These are phyloP conservation scores for Odontothrips loti DNA, from an alignment of 2,888 invertebrate species.

Conservation along the genomic window DNA sequence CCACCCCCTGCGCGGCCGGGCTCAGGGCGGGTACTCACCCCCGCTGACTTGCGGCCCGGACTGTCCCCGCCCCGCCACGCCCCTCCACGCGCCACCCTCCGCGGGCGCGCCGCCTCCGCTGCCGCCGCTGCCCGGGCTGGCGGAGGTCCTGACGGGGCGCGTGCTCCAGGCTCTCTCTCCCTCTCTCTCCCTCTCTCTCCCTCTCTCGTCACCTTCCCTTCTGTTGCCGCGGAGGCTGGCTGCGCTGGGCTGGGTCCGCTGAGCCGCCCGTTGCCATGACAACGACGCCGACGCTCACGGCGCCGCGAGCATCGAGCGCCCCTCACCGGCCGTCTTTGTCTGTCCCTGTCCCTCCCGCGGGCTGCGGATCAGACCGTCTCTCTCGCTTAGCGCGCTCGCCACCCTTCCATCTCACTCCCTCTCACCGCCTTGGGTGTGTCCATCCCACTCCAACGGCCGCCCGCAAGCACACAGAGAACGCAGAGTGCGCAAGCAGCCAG, in stretches of 20 bases:
- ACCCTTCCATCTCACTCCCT: too few relatives aligned
- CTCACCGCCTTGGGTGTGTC: too few relatives aligned
- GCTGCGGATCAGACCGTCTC: background rate
- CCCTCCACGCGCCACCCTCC: background rate
- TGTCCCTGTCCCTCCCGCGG: background rate
- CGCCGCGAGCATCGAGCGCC: background rate
- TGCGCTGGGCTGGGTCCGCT: background rate
- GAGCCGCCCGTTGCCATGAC: background rate
- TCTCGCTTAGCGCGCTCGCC: background rate
- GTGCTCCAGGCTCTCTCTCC: too few relatives aligned
- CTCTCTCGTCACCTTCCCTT: background rate
- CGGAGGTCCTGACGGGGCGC: too few relatives aligned
- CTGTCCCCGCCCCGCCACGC: background rate
- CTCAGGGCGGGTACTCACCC: background rate
- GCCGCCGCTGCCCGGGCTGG: background rate
- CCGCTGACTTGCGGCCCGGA: background rate
- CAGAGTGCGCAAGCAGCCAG: too few relatives aligned
- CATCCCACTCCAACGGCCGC: too few relatives aligned
- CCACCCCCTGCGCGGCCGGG: background rate
- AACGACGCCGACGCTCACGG: background rate
- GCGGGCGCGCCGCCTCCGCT: background rate
- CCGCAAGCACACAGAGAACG: too few relatives aligned
- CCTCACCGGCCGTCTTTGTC: background rate
- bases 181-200: too few relatives aligned
- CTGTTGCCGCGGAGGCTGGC: slow-evolving; percentile 7